Conservation (phyloP, 2,888 invertebrate genomes). For the Pinctada fucata region DNA sequence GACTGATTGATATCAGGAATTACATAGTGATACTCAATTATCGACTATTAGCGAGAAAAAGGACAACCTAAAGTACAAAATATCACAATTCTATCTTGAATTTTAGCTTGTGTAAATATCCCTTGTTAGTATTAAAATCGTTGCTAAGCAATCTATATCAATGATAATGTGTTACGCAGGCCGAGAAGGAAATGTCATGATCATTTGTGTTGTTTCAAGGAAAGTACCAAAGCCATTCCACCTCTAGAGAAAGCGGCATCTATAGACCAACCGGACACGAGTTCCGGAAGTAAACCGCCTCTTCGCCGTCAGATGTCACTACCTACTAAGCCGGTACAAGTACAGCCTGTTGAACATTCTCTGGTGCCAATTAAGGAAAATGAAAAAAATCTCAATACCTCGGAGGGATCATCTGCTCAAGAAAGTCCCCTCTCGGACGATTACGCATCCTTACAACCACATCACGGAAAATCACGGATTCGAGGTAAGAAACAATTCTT, state of each 20-base stretch:
- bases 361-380: slow-evolving; percentile 10
- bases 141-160: no score
- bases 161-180: no score
- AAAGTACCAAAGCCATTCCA: slow-evolving; percentile 9
- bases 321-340: slow-evolving; percentile 37
- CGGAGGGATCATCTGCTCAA: slow-evolving; percentile 8
- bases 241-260: slow-evolving; percentile 14
- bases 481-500: slow-evolving; percentile 37
- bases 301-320: slow-evolving; percentile 48
- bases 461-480: slow-evolving; percentile 41
- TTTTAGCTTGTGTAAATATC: no score
- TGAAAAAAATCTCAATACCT: not conserved
- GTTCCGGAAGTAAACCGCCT: not conserved
- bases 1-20: no score
- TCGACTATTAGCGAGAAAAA: no score
- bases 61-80: no score
- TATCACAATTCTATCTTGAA: no score
- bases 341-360: not conserved
- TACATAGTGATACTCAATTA: no score
- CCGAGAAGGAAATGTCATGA: no score
- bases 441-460: slow-evolving; percentile 22
- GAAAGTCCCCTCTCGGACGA: slow-evolving; percentile 34
- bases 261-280: slow-evolving; percentile 9
- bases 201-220: not conserved
- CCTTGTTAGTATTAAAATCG: no score